Evolutionary conservation across 2,888 invertebrate species (phyloP), one percentile per base, ranked within the genome.

Genomic region (Drosophila fungiperda): DNA sequence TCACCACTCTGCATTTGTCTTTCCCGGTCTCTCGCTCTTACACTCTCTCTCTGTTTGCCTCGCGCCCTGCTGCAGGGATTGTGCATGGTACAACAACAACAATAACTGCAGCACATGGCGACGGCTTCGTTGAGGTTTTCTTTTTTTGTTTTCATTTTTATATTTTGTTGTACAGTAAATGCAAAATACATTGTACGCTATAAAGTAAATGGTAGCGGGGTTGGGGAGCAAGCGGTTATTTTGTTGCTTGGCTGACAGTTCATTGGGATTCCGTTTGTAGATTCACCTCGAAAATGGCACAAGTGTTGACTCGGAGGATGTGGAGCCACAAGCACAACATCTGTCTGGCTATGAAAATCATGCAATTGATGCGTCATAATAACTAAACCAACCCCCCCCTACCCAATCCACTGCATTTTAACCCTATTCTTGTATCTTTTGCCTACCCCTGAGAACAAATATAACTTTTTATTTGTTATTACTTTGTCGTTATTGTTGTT

Each of bases 311-410:
- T 76, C 73, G 2, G 32, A n/a, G 12, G 23, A 29, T 15, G 15
- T 26, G 12, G 53, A 26, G 72, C 64, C 36, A 55, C 26, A 26
- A 54, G 50, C 48, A 74, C 75, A 79, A 85, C 87, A 86, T 85
- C 88, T 86, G 85, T 79, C 81, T 45, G 74, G 58, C 54, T 66
- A 54, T 64, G 70, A 71, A 73, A 77, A 85, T 82, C 85, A 78
- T 58, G 67, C 77, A 80, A 71, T 77, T 85, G 85, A 87, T 85
- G 85, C 87, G 85, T 87, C 86, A 86, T 75, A 81, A 78, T 48
- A 76, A 69, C 65, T 59, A 62, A 70, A 63, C 64, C 65, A 15
- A n/a, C 67, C 49, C 35, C 35, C 52, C 17, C 36, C 49, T 54
- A 23, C 11, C 55, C 53, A n/a, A 33, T 48, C 29, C 33, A 9